Conservation (phyloP, 1,140 invertebrate genomes). For the Solen grandis region DNA sequence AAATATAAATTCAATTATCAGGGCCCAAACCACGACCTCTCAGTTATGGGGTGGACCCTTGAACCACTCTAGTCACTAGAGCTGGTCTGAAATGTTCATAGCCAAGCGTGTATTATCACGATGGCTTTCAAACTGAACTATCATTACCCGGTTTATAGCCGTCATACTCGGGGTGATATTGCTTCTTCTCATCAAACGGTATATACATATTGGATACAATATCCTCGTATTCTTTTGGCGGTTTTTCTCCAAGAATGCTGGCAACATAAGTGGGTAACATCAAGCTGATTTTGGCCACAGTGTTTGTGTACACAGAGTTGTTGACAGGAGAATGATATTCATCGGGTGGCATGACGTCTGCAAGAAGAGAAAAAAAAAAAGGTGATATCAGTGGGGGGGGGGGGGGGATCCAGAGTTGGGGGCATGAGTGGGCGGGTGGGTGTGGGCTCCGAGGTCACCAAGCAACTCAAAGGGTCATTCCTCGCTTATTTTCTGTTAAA, state of each 20-base stretch:
- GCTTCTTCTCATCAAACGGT: slow-evolving; percentile 65
- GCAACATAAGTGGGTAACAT: slow-evolving; percentile 47
- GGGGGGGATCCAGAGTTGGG: too few relatives aligned
- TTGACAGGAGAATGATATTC: slow-evolving; percentile 79
- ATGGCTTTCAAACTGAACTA: not conserved
- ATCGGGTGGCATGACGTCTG: slow-evolving; percentile 82
- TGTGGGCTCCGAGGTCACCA: too few relatives aligned
- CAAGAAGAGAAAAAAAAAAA: slow-evolving; percentile 37
- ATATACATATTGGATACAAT: slow-evolving; percentile 71
- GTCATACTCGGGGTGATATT: slow-evolving; percentile 79
- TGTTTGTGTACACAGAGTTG: slow-evolving; percentile 81
- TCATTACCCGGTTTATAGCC: slow-evolving; percentile 69
- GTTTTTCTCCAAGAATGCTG: slow-evolving; percentile 15
- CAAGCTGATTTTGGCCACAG: slow-evolving; percentile 74
- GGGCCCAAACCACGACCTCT: not conserved
- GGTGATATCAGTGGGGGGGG: not conserved
- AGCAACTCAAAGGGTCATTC: too few relatives aligned
- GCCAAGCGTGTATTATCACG: not conserved
- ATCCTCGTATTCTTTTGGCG: slow-evolving; percentile 59
- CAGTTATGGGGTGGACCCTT: not conserved
- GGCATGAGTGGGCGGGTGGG: too few relatives aligned
- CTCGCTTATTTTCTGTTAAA: too few relatives aligned
- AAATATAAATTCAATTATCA: not conserved
- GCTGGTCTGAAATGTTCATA: not conserved
- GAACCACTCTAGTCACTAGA: not conserved